phyloP scores from a whole-genome alignment of 2,797 vertebrate species.

The Scyliorhinus canicula region DNA sequence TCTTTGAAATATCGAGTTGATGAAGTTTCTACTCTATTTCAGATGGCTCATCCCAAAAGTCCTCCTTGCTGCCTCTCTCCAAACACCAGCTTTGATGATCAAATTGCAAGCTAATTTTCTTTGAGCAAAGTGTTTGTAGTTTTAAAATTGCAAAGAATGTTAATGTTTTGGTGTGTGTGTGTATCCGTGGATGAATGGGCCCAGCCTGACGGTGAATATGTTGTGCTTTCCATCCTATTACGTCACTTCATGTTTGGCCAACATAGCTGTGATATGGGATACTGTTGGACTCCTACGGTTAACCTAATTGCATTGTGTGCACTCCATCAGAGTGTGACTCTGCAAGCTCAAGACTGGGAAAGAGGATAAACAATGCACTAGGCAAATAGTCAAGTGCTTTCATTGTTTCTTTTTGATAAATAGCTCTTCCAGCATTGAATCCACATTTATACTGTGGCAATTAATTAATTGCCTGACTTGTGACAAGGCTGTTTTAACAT shows the following conservation, averaged over 20 bases:
- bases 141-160: neutral
- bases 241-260: neutral
- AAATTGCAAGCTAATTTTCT: conserved; percentile 43
- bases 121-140: neutral
- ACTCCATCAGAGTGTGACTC: neutral
- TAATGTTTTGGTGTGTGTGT: neutral
- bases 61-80: conserved; percentile 50
- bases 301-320: neutral
- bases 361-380: neutral
- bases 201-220: neutral
- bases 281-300: neutral
- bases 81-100: conserved; percentile 56
- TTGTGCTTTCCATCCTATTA: neutral
- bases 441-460: neutral
- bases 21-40: conserved; percentile 35
- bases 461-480: neutral
- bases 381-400: neutral
- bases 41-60: conserved; percentile 64
- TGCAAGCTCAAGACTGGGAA: neutral
- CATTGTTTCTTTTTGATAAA: neutral
- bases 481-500: neutral
- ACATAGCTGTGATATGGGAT: neutral
- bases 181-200: neutral
- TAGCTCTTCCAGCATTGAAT: neutral
- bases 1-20: neutral